Conservation (phyloP, 2,888 invertebrate species). For the Sarcophaga variegata region DNA sequence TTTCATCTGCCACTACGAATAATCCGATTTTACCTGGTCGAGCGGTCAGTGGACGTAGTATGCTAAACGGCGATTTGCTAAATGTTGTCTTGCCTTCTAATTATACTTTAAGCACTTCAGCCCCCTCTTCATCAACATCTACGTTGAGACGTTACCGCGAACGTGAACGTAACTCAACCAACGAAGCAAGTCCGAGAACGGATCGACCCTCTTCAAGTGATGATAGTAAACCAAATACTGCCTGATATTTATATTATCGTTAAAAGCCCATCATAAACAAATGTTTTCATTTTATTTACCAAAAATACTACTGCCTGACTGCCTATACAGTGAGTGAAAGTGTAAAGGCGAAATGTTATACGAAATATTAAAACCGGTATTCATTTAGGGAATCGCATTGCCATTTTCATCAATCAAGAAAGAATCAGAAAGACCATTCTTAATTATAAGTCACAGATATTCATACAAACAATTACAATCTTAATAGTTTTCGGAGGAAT, state of each 20-base stretch:
- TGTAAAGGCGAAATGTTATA: too few species aligned
- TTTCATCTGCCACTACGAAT: constrained; percentile 47
- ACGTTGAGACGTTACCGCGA: constrained; percentile 75
- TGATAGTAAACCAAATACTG: constrained; percentile 74
- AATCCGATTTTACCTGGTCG: constrained; percentile 76
- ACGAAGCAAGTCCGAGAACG: constrained; percentile 57
- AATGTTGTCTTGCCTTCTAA: constrained; percentile 66
- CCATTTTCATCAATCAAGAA: not conserved
- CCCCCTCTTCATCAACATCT: constrained; percentile 78
- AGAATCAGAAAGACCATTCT: not conserved
- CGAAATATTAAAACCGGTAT: constrained; percentile 31
- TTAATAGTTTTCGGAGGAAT: constrained; percentile 32
- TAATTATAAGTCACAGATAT: constrained; percentile 15
- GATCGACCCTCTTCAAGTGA: constrained; percentile 63
- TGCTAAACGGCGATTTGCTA: constrained; percentile 69
- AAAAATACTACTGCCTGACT: constrained; percentile 32
- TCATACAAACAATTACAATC: constrained; percentile 14
- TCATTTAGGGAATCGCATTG: constrained; percentile 60
- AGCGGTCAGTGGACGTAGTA: constrained; percentile 73
- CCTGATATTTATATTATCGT: constrained; percentile 75
- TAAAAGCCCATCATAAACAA: constrained; percentile 40
- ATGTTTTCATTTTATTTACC: not conserved
- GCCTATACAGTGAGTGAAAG: too few species aligned
- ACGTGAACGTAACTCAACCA: constrained; percentile 67
- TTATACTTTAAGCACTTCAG: constrained; percentile 78